phyloP scores from a whole-genome alignment of 2,888 invertebrate species.

The Agrilus biguttatus region DNA sequence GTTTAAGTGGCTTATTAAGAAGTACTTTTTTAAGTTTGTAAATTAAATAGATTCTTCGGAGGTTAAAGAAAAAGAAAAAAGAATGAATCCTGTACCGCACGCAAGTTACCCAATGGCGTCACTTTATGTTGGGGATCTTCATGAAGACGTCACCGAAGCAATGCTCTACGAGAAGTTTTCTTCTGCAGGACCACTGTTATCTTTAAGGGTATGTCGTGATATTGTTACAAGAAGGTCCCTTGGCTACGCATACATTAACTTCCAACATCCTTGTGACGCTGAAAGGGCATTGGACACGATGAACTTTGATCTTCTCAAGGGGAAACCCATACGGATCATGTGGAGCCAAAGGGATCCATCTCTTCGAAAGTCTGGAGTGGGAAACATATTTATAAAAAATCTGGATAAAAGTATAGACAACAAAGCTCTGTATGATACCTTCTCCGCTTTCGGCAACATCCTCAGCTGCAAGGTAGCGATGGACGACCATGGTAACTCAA shows the following conservation, averaged over 20 bases:
- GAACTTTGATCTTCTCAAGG: slow-evolving; percentile 97
- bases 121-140: slow-evolving; percentile 96
- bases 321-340: slow-evolving; percentile 98
- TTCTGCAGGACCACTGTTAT: slow-evolving; percentile 92
- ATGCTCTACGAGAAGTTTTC: slow-evolving; percentile 99
- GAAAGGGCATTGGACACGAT: slow-evolving; percentile 98
- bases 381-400: slow-evolving; percentile 99
- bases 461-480: slow-evolving; percentile 95
- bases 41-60: too few species aligned
- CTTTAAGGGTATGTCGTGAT: slow-evolving; percentile 97
- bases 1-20: too few species aligned
- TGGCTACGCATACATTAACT: slow-evolving; percentile 99
- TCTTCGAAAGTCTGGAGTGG: slow-evolving; percentile 92
- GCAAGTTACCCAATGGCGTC: slow-evolving; percentile 85
- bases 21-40: too few species aligned
- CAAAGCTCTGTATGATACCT: slow-evolving; percentile 98
- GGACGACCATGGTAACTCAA: slow-evolving; percentile 85
- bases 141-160: slow-evolving; percentile 96
- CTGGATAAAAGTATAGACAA: slow-evolving; percentile 97
- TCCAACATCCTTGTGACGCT: slow-evolving; percentile 97
- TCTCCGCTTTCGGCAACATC: slow-evolving; percentile 97
- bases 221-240: slow-evolving; percentile 92
- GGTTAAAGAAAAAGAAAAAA: too few species aligned
- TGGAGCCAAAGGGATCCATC: slow-evolving; percentile 99
- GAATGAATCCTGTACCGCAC: slow-evolving; percentile 25